phyloP scores from a whole-genome alignment of 1,140 invertebrate genomes.

The Araneus ventricosus region DNA sequence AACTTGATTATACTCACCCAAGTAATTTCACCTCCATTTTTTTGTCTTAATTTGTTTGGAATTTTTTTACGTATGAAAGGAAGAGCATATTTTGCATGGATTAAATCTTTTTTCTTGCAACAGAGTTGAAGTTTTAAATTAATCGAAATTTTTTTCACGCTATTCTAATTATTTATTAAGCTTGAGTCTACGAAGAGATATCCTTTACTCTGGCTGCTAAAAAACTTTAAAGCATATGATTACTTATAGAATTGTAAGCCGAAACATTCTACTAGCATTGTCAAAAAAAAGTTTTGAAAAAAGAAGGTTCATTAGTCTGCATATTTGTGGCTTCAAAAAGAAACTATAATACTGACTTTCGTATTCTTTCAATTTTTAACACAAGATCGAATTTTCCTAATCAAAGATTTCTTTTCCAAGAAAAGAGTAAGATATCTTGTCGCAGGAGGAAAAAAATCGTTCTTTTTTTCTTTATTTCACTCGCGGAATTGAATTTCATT shows the following conservation, averaged over 20 bases:
- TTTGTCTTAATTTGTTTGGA: not conserved
- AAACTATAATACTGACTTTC: not conserved
- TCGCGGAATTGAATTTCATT: conserved; percentile 55
- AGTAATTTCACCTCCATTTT: not conserved
- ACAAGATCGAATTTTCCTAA: conserved; percentile 32
- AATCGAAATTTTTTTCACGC: not conserved
- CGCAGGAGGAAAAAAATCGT: not conserved
- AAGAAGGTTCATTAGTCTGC: not conserved
- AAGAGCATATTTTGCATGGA: not conserved
- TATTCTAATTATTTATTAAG: not conserved
- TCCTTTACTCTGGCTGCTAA: not conserved
- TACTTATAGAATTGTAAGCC: not conserved
- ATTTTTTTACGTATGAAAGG: not conserved
- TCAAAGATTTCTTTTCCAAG: conserved; percentile 5
- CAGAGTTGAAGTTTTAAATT: not conserved
- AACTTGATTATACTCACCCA: too few species aligned
- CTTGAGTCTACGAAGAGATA: not conserved
- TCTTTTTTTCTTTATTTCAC: not conserved
- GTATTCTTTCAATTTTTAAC: conserved; percentile 29
- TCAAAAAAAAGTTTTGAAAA: not conserved
- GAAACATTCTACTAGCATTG: not conserved
- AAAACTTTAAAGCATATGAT: not conserved
- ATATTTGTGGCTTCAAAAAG: not conserved
- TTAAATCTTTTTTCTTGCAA: not conserved
- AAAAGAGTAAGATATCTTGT: conserved; percentile 1